Evolutionary conservation across 2,113 vertebrate genomes (phyloP).

Genomic region (Rhabdomys dilectus): DNA sequence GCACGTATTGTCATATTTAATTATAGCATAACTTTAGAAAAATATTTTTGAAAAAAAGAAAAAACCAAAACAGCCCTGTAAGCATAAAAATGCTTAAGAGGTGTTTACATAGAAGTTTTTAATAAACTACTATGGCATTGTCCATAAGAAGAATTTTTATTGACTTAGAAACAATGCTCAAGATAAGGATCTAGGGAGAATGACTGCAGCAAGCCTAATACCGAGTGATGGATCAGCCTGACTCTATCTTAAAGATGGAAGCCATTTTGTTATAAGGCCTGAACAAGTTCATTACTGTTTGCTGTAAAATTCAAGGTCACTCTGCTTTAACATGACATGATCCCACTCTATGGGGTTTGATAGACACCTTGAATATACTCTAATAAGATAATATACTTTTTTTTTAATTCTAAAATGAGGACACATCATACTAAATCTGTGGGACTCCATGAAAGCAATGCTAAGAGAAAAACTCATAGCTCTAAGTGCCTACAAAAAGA

Average conservation of each 20-base stretch:
- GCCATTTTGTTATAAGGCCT: not conserved
- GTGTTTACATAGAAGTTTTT: not conserved
- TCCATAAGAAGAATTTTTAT: not conserved
- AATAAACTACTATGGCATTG: not conserved
- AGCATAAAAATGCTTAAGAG: not conserved
- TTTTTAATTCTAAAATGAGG: too few relatives aligned
- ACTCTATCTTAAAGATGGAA: not conserved
- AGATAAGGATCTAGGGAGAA: not conserved
- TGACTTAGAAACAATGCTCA: not conserved
- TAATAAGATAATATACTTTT: not conserved
- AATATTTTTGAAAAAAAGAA: not conserved
- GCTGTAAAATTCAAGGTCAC: not conserved
- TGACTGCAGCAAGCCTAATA: not conserved
- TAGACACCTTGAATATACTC: not conserved
- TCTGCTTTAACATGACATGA: not conserved
- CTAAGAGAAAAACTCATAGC: too few relatives aligned
- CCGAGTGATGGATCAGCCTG: not conserved
- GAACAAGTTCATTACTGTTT: not conserved
- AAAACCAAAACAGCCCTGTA: not conserved
- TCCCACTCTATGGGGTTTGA: not conserved
- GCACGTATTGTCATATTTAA: not conserved
- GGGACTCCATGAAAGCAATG: too few relatives aligned
- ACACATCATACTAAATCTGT: too few relatives aligned
- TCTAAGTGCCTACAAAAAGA: too few relatives aligned
- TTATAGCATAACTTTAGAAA: not conserved